Conservation (phyloP, 2,113 vertebrate genomes). For the Hydrochoerus hydrochaeris region DNA sequence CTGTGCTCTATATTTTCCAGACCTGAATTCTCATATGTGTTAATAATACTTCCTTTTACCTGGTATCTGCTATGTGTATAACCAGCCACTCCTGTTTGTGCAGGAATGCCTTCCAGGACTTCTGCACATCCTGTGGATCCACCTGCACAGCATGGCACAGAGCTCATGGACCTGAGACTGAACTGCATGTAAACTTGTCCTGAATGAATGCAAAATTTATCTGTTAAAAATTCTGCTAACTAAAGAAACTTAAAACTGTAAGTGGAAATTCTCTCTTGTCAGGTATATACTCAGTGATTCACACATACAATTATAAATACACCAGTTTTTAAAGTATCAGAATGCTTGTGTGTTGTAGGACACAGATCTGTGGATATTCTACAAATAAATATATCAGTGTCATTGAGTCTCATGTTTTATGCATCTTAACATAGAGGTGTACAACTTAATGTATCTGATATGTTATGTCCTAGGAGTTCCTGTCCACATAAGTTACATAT, state of each 20-base stretch:
- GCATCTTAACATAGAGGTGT: neutral
- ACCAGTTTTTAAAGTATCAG: neutral
- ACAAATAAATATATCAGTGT: neutral
- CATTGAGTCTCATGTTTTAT: neutral
- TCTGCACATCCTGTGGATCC: neutral
- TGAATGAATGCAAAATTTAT: neutral
- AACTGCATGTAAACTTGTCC: neutral
- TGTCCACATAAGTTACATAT: neutral
- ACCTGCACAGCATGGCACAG: neutral
- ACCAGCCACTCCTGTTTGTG: neutral
- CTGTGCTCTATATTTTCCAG: neutral
- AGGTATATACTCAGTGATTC: neutral
- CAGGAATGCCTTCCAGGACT: conserved; percentile 9
- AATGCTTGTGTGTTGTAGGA: neutral
- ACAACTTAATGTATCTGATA: neutral
- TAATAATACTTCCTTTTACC: neutral
- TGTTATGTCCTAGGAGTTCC: neutral
- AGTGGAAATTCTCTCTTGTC: neutral
- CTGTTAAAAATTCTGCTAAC: neutral
- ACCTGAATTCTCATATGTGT: neutral
- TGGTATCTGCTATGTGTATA: neutral
- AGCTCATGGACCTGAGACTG: neutral
- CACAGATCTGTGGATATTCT: neutral
- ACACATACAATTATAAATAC: neutral
- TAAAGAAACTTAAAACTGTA: conserved; percentile 8